Conservation (phyloP, 1,140 invertebrate species). For the Drosophila pseudoananassae region DNA sequence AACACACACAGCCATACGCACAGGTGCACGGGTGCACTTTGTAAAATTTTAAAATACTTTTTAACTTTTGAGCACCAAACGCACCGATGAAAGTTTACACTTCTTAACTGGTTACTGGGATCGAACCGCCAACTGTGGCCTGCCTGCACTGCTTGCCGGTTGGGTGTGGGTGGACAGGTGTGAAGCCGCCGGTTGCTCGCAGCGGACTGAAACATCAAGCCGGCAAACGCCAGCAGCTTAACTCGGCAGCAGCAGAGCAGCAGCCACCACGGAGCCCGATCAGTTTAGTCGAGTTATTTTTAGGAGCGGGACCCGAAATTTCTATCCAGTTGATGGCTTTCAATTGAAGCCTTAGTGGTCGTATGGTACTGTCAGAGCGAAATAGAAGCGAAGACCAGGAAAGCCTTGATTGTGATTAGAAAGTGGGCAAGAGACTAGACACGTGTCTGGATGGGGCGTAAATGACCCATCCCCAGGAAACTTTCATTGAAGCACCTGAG, state of each 20-base stretch:
- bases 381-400: slow-evolving; percentile 24
- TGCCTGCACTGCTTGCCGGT: slow-evolving; percentile 30
- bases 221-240: slow-evolving; percentile 46
- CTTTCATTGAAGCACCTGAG: background rate
- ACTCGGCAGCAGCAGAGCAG: slow-evolving; percentile 29
- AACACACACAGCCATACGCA: slow-evolving; percentile 3
- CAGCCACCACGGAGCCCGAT: slow-evolving; percentile 12
- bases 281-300: slow-evolving; percentile 21
- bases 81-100: slow-evolving; percentile 35
- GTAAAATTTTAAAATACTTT: slow-evolving; percentile 18
- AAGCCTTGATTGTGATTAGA: background rate
- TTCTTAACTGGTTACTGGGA: slow-evolving; percentile 11
- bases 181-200: slow-evolving; percentile 71
- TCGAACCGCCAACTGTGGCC: slow-evolving; percentile 15
- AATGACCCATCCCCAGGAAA: background rate
- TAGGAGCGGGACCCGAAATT: slow-evolving; percentile 26
- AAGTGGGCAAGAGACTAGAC: background rate
- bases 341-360: slow-evolving; percentile 45
- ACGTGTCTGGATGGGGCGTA: no score
- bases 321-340: slow-evolving; percentile 37
- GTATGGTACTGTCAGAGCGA: slow-evolving; percentile 11
- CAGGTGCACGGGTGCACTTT: slow-evolving; percentile 15
- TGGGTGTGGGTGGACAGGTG: slow-evolving; percentile 55
- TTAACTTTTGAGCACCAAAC: slow-evolving; percentile 33
- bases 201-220: slow-evolving; percentile 64